Conservation (phyloP, 2,888 invertebrate genomes). For the Vannuccia rotundouncinata region DNA sequence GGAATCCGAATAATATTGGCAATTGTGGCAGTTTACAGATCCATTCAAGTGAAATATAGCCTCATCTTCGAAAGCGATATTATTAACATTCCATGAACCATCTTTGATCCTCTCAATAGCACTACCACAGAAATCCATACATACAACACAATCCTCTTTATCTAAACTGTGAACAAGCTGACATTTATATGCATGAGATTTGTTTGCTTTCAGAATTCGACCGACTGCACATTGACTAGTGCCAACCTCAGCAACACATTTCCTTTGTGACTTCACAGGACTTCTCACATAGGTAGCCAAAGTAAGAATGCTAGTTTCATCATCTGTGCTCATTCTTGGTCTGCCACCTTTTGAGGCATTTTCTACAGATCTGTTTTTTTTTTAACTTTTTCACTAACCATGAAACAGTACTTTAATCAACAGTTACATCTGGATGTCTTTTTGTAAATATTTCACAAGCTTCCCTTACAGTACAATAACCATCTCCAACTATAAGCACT, state of each 20-base stretch:
- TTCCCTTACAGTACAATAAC: background rate
- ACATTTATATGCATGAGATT: background rate
- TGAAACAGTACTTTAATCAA: constrained; percentile 5
- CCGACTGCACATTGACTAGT: background rate
- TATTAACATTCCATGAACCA: background rate
- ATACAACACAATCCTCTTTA: background rate
- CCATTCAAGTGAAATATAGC: constrained; percentile 36
- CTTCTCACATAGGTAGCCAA: background rate
- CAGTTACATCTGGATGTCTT: background rate
- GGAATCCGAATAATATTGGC: constrained; percentile 2
- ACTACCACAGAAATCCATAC: background rate
- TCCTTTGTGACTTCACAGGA: constrained; percentile 8
- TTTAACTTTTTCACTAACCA: background rate
- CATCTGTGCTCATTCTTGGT: background rate
- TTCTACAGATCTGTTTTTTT: background rate
- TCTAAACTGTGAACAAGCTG: background rate
- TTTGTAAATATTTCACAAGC: background rate
- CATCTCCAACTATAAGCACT: constrained; percentile 28
- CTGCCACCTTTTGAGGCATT: background rate
- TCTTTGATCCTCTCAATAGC: background rate
- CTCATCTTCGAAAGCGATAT: constrained; percentile 29
- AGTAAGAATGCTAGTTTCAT: background rate
- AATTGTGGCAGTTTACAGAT: constrained; percentile 33
- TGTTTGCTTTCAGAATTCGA: background rate
- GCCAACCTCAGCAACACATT: background rate